phyloP scores from a whole-genome alignment of 2,113 vertebrate genomes.

The Pollimyrus isidori region DNA sequence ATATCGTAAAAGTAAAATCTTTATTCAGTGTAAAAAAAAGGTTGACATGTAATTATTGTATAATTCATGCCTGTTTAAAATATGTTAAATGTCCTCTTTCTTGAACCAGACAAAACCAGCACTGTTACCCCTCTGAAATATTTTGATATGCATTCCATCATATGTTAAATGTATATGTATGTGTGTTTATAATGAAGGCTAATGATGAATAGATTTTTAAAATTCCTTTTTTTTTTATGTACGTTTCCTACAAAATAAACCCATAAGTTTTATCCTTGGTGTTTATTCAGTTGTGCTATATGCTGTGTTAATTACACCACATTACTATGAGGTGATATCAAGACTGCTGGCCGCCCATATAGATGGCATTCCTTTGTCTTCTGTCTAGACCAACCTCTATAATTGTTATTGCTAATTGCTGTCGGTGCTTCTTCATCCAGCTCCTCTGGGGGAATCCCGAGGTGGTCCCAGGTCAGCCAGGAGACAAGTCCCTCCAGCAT shows the following conservation, averaged over 20 bases:
- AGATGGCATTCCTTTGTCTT: neutral
- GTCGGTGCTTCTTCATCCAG: neutral
- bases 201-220: conserved; percentile 31
- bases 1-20: conserved; percentile 12
- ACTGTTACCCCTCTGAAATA: conserved; percentile 42
- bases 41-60: neutral
- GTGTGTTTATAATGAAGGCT: conserved; percentile 29
- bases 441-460: no score
- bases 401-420: neutral
- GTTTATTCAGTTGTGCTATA: neutral
- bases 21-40: neutral
- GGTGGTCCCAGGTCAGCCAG: no score
- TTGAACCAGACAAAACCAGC: conserved; percentile 53
- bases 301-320: neutral
- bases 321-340: neutral
- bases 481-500: no score
- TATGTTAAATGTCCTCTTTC: conserved; percentile 26
- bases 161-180: conserved; percentile 39
- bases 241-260: conserved; percentile 47
- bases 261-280: conserved; percentile 18
- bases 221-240: conserved; percentile 33
- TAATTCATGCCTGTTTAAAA: neutral
- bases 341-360: neutral
- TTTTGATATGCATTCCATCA: conserved; percentile 22
- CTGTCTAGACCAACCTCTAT: neutral